These are phyloP conservation scores for Anguilla megastoma DNA, from an alignment of 2,797 vertebrate genomes.

Conservation along the genomic window DNA sequence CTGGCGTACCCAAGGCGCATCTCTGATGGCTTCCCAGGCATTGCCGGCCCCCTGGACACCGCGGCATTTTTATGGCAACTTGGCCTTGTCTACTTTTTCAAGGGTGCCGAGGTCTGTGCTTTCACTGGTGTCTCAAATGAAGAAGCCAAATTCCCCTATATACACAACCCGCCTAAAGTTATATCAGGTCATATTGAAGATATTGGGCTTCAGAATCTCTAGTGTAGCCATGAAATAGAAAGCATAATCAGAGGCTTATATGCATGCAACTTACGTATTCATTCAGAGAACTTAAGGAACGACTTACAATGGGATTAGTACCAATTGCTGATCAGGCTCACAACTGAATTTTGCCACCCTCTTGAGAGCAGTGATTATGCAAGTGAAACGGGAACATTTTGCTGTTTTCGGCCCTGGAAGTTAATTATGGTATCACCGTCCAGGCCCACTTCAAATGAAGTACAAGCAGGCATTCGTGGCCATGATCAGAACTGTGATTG, in stretches of 20 bases:
- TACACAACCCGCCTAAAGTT: neutral
- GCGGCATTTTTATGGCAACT: conserved; percentile 29
- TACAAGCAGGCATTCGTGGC: neutral
- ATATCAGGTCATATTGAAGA: neutral
- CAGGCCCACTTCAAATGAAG: neutral
- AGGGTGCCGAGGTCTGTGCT: conserved; percentile 28
- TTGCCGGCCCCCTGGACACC: conserved; percentile 30
- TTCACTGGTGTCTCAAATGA: neutral
- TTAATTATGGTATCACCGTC: neutral
- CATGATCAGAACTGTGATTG: neutral
- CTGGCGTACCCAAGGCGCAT: conserved; percentile 26
- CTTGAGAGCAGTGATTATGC: neutral
- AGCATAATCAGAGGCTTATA: neutral
- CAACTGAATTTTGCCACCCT: neutral
- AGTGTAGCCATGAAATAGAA: neutral
- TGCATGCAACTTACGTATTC: neutral
- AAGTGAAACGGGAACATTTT: neutral
- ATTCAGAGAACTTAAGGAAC: neutral
- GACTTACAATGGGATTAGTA: neutral
- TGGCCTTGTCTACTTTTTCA: conserved; percentile 32
- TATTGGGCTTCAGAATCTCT: neutral
- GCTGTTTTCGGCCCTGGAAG: neutral
- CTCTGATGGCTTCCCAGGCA: conserved; percentile 35
- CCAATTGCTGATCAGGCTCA: conserved; percentile 4
- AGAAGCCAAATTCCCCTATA: neutral